These are phyloP conservation scores for Apus apus DNA, from an alignment of 2,113 vertebrate species.

Conservation along the genomic window DNA sequence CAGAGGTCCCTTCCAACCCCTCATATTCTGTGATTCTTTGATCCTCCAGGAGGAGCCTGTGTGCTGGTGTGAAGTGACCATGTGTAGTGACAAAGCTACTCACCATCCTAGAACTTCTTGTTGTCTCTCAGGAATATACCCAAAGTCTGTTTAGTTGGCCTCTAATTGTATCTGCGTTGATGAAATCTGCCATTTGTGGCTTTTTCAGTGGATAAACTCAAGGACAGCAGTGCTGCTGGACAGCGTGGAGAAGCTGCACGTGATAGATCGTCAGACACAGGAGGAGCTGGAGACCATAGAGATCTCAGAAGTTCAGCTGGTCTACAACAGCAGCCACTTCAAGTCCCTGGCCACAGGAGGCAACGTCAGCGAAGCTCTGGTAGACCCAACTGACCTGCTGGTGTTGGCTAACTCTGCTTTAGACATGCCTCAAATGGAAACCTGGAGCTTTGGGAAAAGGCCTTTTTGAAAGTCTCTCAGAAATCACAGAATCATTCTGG, in stretches of 20 bases:
- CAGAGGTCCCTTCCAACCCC: no score
- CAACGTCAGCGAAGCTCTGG: constrained; percentile 96
- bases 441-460: background rate
- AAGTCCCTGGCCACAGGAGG: constrained; percentile 96
- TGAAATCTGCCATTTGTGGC: background rate
- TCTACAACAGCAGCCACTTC: constrained; percentile 98
- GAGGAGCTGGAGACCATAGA: constrained; percentile 92
- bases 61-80: background rate
- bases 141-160: background rate
- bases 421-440: background rate
- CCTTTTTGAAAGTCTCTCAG: background rate
- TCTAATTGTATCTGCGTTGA: background rate
- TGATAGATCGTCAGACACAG: constrained; percentile 92
- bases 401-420: background rate
- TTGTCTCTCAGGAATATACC: rapidly evolving
- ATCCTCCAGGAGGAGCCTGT: background rate
- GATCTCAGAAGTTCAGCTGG: constrained; percentile 92
- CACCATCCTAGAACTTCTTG: background rate
- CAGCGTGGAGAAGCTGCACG: constrained; percentile 93
- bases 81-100: background rate
- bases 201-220: constrained; percentile 93
- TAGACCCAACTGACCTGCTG: constrained; percentile 44
- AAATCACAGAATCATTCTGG: background rate
- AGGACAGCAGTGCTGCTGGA: constrained; percentile 91
- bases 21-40: background rate